Evolutionary conservation across 2,797 vertebrate species (phyloP).

Genomic region (Spondyliosoma cantharus): DNA sequence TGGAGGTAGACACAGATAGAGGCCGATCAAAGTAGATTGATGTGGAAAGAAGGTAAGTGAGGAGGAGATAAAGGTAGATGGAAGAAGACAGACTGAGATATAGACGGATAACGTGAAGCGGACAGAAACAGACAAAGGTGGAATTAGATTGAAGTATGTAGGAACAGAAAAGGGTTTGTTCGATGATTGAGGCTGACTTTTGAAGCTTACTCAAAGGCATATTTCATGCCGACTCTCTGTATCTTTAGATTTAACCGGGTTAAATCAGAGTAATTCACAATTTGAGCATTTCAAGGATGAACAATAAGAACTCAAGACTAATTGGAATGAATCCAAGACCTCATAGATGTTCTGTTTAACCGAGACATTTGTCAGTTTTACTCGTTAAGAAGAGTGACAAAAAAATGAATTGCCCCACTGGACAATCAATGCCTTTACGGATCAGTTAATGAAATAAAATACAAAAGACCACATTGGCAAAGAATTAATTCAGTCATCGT

Average conservation of each 20-base stretch:
- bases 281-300: background rate
- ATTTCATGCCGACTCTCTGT: background rate
- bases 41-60: constrained; percentile 20
- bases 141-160: background rate
- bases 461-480: background rate
- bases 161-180: background rate
- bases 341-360: background rate
- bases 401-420: background rate
- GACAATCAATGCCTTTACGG: background rate
- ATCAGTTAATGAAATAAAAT: constrained; percentile 2
- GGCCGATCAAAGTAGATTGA: constrained; percentile 40
- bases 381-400: background rate
- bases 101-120: constrained; percentile 24
- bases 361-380: background rate
- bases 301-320: background rate
- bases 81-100: constrained; percentile 15
- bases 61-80: constrained; percentile 1
- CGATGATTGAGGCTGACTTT: background rate
- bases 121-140: constrained; percentile 19
- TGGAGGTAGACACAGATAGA: constrained; percentile 21
- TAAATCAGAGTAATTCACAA: background rate
- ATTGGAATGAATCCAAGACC: background rate
- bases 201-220: background rate
- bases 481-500: background rate
- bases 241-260: constrained; percentile 1